Evolutionary conservation across 2,888 invertebrate species (phyloP), one percentile per base, ranked within the genome.

Genomic region (Drepana falcataria): DNA sequence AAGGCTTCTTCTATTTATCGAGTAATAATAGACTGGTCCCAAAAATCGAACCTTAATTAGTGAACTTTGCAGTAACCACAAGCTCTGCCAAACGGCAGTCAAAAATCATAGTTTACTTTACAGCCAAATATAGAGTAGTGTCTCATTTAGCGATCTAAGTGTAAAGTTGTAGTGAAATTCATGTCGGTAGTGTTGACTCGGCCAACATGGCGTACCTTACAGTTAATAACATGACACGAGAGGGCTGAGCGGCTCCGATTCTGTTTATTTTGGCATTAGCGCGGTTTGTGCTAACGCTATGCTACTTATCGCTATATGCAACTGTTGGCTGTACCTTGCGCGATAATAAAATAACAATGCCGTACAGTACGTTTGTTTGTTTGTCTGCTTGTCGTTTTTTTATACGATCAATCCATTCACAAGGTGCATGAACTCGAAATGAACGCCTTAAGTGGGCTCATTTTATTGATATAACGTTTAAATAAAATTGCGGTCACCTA

Each of bases 191-290:
- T 87, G 77, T 87, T 86, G 82, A 86, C 85, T 74, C 57, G 51
- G 68, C 54, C 61, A 69, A 72, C 72, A 71, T 59, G 59, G 58
- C 56, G 67, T 73, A 77, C 75, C 73, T 80, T 79, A 89, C 89
- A 84, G 90, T 87, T 87, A 87, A 75, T 77, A 71, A 81, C 85
- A 78, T 83, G 89, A 89, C 89, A 91, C 90, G 89, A 70, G 80
- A 68, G 73, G 67, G 73, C 78, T 81, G 55, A 67, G 70, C 69
- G 63, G 65, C 65, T 69, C 58, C 58, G 72, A 87, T 85, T 83
- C 60, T 86, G 76, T 89, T 89, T 86, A 77, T 64, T 58, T 64
- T 69, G 59, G 67, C 63, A 76, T 89, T 89, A 88, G 83, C 85
- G 68, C 68, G 61, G 51, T 60, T 62, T 74, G 73, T 79, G 85